Evolutionary conservation across 2,888 invertebrate genomes (phyloP).

Genomic region (Mermis nigrescens): DNA sequence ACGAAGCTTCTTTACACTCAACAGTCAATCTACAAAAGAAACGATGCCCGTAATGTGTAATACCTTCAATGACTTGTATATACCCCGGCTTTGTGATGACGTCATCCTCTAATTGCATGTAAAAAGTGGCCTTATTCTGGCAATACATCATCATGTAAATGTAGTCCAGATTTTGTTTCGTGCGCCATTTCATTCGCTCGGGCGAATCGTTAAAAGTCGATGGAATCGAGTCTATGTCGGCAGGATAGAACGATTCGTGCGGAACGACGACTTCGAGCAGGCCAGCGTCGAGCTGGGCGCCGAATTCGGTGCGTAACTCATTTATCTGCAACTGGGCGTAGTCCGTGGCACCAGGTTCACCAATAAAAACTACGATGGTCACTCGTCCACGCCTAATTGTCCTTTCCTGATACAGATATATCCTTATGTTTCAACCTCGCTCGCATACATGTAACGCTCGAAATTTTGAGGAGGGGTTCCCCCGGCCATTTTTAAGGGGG

Average conservation of each 20-base stretch:
- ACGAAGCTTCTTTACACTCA: no score
- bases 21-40: no score
- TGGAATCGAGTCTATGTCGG: constrained; percentile 31
- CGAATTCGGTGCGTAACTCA: constrained; percentile 22
- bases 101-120: constrained; percentile 37
- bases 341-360: constrained; percentile 10
- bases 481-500: no score
- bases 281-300: constrained; percentile 26
- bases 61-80: constrained; percentile 14
- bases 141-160: constrained; percentile 36
- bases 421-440: no score
- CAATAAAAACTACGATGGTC: constrained; percentile 30
- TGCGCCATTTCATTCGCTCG: constrained; percentile 36
- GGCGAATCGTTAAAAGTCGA: constrained; percentile 34
- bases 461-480: no score
- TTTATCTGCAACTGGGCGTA: not conserved
- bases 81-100: constrained; percentile 35
- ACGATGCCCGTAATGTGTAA: no score
- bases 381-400: no score
- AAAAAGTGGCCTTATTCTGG: constrained; percentile 31
- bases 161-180: constrained; percentile 37
- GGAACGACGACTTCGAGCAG: constrained; percentile 33
- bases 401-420: no score
- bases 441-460: no score
- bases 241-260: constrained; percentile 33